Evolutionary conservation across 1,140 invertebrate genomes (phyloP).

Genomic region (Lordiphosa collinella): DNA sequence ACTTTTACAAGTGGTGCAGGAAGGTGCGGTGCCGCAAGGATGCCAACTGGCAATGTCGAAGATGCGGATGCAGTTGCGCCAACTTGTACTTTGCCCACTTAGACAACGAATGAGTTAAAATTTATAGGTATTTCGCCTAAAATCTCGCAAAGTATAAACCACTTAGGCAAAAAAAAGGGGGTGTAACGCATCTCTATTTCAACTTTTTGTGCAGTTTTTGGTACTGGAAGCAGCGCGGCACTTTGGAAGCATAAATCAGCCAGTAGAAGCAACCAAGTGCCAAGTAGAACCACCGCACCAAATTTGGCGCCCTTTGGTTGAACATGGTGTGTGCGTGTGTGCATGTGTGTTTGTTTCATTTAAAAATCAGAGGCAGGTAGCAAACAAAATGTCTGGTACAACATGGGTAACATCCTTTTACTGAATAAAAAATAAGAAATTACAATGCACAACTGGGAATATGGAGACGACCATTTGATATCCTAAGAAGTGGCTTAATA

Average conservation of each 20-base stretch:
- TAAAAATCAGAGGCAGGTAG: conserved; percentile 37
- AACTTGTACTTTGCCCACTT: conserved; percentile 68
- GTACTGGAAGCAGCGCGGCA: conserved; percentile 28
- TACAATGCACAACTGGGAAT: too few relatives aligned
- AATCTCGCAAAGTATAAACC: conserved; percentile 72
- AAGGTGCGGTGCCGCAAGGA: conserved; percentile 9
- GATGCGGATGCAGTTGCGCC: conserved; percentile 30
- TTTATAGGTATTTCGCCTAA: conserved; percentile 74
- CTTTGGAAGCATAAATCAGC: conserved; percentile 65
- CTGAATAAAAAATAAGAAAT: too few relatives aligned
- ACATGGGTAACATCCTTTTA: too few relatives aligned
- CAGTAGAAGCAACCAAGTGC: conserved; percentile 56
- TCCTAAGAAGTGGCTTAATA: neutral
- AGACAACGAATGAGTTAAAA: conserved; percentile 72
- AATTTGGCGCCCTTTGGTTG: neutral
- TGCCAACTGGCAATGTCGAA: conserved; percentile 44
- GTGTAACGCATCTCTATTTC: conserved; percentile 31
- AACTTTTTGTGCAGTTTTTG: conserved; percentile 9
- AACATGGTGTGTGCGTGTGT: conserved; percentile 12
- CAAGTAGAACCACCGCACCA: conserved; percentile 11
- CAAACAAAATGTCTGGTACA: too few relatives aligned
- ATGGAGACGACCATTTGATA: neutral
- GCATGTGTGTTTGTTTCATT: conserved; percentile 24
- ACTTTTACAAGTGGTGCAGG: conserved; percentile 62
- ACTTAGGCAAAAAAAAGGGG: conserved; percentile 45